phyloP scores from a whole-genome alignment of 35 echinoderm and acorn worm species.

The Chiridota heheva region DNA sequence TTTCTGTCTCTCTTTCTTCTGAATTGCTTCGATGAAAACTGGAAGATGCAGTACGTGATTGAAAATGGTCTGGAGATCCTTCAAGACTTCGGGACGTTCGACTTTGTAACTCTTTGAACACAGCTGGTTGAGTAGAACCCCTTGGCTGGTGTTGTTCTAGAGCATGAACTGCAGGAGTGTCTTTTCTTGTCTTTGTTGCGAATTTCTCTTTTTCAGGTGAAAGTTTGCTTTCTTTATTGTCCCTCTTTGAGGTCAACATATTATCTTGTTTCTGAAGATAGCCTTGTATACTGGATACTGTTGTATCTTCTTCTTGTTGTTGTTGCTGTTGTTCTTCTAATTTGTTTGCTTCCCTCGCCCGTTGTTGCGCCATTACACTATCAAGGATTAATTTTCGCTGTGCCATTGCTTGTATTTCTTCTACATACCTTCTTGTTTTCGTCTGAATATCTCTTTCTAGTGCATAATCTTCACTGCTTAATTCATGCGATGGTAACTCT shows the following conservation, averaged over 20 bases:
- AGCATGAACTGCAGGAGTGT: slow-evolving; percentile 28
- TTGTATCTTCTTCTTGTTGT: not conserved
- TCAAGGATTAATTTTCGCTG: no score
- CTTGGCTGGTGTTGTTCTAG: slow-evolving; percentile 20
- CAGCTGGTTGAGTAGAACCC: not conserved
- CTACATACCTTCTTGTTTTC: no score
- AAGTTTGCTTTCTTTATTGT: not conserved
- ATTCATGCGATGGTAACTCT: not conserved
- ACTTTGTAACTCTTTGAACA: not conserved
- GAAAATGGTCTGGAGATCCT: slow-evolving; percentile 24
- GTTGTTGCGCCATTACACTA: not conserved
- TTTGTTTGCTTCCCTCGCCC: not conserved
- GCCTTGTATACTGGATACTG: not conserved
- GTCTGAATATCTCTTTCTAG: no score
- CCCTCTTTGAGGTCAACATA: not conserved
- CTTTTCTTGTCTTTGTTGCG: not conserved
- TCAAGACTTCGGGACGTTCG: slow-evolving; percentile 22
- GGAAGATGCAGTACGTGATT: not conserved
- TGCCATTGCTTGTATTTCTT: no score
- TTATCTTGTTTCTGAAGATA: no score
- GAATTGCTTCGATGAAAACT: slow-evolving; percentile 18
- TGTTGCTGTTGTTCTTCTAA: not conserved
- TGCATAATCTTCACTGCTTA: no score
- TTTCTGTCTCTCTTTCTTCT: slow-evolving; percentile 3
- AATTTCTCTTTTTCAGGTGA: not conserved